Base-by-base conservation (phyloP, 2,113 vertebrate genomes). In the Burhinus bistriatus region DNA sequence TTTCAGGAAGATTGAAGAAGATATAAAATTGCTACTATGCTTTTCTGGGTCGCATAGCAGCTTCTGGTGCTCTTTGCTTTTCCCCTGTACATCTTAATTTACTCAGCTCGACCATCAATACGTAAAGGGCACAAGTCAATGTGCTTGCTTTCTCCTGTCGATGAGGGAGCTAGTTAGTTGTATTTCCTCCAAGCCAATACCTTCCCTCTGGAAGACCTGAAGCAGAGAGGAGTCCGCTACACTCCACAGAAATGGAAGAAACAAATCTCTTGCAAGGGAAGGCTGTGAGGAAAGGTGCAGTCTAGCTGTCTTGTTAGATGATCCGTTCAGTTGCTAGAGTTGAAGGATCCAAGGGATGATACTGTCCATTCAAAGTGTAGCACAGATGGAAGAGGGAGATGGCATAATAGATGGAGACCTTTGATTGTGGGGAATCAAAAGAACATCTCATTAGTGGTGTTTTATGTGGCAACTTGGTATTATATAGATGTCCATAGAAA, bases 1-100 rank as follows among this genome's bases (percentile, higher is more conserved):
- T 96, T 97, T 96, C 82, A 75, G 87, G 89, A 95, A 95, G 96
- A 93, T 47, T 44, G 95, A 96, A 94, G 96, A 96, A 97, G 97
- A 89, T 54, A 55, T 58, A 78, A 76, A 70, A 87, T 65, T 78
- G 71, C 93, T 91, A 2, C 30, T 89, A 2, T 84, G 57, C 82
- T 82, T 42, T 68, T 38, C 68, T 86, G 95, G 94, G 85, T 90
- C 15, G 6, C 85, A n/a, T 45, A 47, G 55, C 54, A 2, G 12
- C 88, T 93, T 88, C 79, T 69, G 65, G n/a, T 84, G 76, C 80
- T 95, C 21, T 95, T 97, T 95, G 85, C 95, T 97, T 96, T 95
- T 47, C 72, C 51, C 54, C 65, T 81, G 73, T 95, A 83, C 40
- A 61, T 92, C 81, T 88, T 91, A 40, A 95, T 96, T 98, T 92